Base-by-base conservation (phyloP, 2,888 invertebrate genomes). In the Scaptomyza caliginosa region DNA sequence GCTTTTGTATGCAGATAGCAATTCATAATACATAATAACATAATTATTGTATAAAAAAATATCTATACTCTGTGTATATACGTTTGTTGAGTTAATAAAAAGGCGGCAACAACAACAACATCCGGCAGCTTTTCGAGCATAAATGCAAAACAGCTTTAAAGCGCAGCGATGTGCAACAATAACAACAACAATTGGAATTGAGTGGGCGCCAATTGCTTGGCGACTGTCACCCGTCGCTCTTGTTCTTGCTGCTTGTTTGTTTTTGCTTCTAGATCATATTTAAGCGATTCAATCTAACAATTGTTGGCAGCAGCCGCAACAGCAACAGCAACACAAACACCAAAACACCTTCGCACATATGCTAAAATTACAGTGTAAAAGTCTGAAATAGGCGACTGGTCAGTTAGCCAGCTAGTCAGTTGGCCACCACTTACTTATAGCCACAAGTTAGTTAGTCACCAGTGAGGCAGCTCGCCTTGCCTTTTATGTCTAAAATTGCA, bases 401-500 rank as follows among this genome's bases (percentile, higher is more conserved):
- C 66, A 76, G 66, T 70, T 66, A 28, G 38, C 17, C 40, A 52
- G 55, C 49, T 46, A 6, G 43, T 48, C 62, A 62, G 51, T 56
- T 63, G 39, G 32, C 36, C 52, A 62, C 36, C 54, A 51, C 57
- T 50, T 58, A 51, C 48, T 42, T 42, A n/a, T n/a, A n/a, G n/a
- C 39, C 19, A 21, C 21, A 39, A 39, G 17, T 11, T 17, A 62
- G 67, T 74, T 73, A 74, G 71, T 73, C 75, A 77, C 67, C 76
- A 79, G 64, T 76, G 52, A 73, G 70, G 43, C 66, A 69, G 67
- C 64, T 70, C 76, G 84, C 79, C 68, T 77, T 77, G 82, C 85
- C 83, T 74, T 85, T 78, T 84, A 86, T 74, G 88, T 88, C 73
- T 86, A 85, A 89, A 88, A 87, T 88, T 85, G 88, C 88, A 89